Percentiles rank a stretch among this genome's conserved stretches.
Conservation (phyloP, 2,113 vertebrate species). For the Myiagra hebetior region DNA sequence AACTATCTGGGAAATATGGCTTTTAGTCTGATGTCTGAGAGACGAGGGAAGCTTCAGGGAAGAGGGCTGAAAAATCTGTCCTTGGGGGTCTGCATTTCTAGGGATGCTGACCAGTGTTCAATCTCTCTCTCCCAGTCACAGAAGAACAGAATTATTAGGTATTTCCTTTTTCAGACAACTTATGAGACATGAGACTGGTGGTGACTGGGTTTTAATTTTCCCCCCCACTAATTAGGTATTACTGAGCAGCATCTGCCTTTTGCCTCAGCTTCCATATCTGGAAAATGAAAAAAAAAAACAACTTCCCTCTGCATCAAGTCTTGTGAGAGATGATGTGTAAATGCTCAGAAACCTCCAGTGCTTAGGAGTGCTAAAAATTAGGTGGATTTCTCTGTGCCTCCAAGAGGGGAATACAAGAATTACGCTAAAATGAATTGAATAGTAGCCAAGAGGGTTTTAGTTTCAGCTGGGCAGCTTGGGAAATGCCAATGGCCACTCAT, state of each 20-base stretch:
- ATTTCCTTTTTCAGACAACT: constrained; percentile 1
- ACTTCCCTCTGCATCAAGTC: not conserved
- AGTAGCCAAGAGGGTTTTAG: not conserved
- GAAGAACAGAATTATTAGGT: not conserved
- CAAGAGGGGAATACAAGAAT: not conserved
- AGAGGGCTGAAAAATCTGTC: not conserved
- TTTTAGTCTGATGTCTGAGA: not conserved
- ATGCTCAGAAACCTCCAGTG: not conserved
- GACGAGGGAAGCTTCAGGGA: not conserved
- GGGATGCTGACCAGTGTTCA: not conserved
- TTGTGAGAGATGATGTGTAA: not conserved
- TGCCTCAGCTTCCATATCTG: not conserved
- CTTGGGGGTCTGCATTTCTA: not conserved
- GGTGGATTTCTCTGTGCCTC: not conserved
- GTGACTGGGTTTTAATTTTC: not conserved
- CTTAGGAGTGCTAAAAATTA: not conserved
- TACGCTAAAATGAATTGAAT: not conserved
- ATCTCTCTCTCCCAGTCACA: not conserved
- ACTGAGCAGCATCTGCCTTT: not conserved
- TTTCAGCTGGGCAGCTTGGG: not conserved
- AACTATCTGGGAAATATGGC: not conserved
- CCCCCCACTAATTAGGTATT: not conserved
- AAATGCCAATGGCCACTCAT: not conserved
- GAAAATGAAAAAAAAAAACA: not conserved
- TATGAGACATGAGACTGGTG: not conserved